phyloP scores from a whole-genome alignment of 2,888 invertebrate genomes.

The Torymus texanus region DNA sequence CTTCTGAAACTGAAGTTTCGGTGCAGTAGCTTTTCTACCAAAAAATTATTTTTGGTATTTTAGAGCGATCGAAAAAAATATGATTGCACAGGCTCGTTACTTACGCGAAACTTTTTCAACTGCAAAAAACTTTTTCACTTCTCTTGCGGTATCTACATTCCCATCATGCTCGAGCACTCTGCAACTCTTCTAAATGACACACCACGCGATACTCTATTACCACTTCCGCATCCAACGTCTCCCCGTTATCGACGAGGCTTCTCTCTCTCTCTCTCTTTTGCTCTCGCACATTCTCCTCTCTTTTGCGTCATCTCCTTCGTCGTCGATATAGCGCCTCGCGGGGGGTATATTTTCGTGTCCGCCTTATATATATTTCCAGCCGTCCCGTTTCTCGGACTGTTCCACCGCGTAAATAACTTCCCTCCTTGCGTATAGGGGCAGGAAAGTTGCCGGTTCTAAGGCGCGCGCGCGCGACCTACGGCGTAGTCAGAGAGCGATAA shows the following conservation, averaged over 20 bases:
- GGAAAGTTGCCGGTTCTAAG: conserved; percentile 32
- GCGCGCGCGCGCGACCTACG: not conserved
- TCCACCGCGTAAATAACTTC: conserved; percentile 42
- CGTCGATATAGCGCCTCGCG: not conserved
- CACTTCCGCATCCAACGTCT: not conserved
- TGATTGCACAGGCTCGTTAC: too few relatives aligned
- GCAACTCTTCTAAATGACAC: too few relatives aligned
- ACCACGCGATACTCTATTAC: too few relatives aligned
- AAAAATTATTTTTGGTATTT: too few relatives aligned
- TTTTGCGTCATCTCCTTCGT: not conserved
- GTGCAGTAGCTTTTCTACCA: too few relatives aligned
- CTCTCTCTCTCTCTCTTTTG: not conserved
- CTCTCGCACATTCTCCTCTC: not conserved
- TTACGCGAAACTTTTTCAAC: too few relatives aligned
- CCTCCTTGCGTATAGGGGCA: not conserved
- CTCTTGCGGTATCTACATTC: too few relatives aligned
- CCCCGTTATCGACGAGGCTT: not conserved
- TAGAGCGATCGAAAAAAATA: too few relatives aligned
- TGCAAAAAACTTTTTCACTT: too few relatives aligned
- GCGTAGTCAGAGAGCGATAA: conserved; percentile 36
- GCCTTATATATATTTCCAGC: conserved; percentile 26
- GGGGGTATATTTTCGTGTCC: conserved; percentile 29
- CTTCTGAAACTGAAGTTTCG: too few relatives aligned
- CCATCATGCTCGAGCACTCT: too few relatives aligned
- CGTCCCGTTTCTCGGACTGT: conserved; percentile 19